Evolutionary conservation across 2,797 vertebrate genomes (phyloP), one percentile per base, ranked within the genome.

Genomic region (Enteromius thamalakanensis): DNA sequence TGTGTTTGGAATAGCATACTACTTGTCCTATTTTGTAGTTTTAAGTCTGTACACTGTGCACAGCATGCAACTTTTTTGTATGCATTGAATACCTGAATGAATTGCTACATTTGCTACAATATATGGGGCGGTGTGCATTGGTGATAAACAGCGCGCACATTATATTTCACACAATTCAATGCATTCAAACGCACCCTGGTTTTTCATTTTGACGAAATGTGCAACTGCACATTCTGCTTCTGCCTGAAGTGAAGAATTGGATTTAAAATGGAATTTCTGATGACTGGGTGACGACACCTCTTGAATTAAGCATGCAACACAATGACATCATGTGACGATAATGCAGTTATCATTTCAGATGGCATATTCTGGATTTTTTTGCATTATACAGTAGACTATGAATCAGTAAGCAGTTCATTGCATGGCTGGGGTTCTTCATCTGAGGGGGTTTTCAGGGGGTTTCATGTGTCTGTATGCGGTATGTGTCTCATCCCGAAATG

Each of bases 401-500:
- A 71, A 71, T 47, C 69, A 49, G 51, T 26, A 0, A 58, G 32
- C 11, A 37, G 72, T n/a, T 53, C 47, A 53, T 10, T 8, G 2
- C 12, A 62, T 17, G 26, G 6, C 62, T 32, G 15, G 26, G 60
- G 15, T 8, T 12, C 32, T 74, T 47, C 17, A 49, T 47, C 12
- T 62, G 21, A 49, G 42, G 45, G 42, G 15, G n/a, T n/a, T 51
- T 49, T 69, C 17, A 47, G 40, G 32, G 15, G 58, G 45, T 29
- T 65, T 67, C 45, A 79, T 34, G 15, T 53, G 62, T 67, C 45
- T 34, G 45, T 49, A 1, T 67, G 62, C 14, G 11, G 17, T 2
- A 64, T 58, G 32, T 79, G n/a, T 53, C 32, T 55, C 34, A 4
- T 80, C 60, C 17, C 42, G 67, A 86, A 83, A 83, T 60, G 80